Evolutionary conservation across 1,140 invertebrate species (phyloP).

Genomic region (Pissodes strobi): DNA sequence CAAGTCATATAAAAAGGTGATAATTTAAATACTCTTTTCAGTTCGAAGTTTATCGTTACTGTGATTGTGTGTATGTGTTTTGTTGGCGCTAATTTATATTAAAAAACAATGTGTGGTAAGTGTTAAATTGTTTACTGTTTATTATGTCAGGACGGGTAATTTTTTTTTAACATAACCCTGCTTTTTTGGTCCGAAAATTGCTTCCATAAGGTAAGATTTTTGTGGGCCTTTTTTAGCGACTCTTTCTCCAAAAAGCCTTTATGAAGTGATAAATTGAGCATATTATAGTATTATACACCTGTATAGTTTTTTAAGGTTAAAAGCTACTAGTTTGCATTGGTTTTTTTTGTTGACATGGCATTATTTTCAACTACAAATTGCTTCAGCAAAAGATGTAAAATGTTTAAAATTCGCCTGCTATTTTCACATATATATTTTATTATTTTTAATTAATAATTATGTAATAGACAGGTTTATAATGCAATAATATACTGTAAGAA

Average conservation of each 20-base stretch:
- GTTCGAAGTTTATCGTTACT: neutral
- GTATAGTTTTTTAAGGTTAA: neutral
- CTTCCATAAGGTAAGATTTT: neutral
- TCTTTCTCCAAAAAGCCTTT: neutral
- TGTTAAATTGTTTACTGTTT: too few relatives aligned
- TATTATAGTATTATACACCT: neutral
- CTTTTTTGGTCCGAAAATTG: neutral
- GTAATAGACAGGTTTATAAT: slow-evolving; percentile 4
- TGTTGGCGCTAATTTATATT: neutral
- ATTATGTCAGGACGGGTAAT: neutral
- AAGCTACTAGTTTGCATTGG: neutral
- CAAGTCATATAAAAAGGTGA: slow-evolving; percentile 28
- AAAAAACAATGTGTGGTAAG: slow-evolving; percentile 34
- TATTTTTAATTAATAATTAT: neutral
- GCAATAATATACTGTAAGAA: neutral
- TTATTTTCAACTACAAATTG: too few relatives aligned
- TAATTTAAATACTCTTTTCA: slow-evolving; percentile 29
- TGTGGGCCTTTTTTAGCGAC: neutral
- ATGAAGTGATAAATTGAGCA: neutral
- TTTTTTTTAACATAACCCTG: slow-evolving; percentile 1
- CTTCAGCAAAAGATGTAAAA: too few relatives aligned
- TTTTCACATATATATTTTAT: too few relatives aligned
- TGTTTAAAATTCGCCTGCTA: too few relatives aligned
- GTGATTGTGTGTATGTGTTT: neutral
- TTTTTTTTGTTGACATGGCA: slow-evolving; percentile 1